These are phyloP conservation scores for Apus apus DNA, from an alignment of 2,113 vertebrate genomes.

Conservation along the genomic window DNA sequence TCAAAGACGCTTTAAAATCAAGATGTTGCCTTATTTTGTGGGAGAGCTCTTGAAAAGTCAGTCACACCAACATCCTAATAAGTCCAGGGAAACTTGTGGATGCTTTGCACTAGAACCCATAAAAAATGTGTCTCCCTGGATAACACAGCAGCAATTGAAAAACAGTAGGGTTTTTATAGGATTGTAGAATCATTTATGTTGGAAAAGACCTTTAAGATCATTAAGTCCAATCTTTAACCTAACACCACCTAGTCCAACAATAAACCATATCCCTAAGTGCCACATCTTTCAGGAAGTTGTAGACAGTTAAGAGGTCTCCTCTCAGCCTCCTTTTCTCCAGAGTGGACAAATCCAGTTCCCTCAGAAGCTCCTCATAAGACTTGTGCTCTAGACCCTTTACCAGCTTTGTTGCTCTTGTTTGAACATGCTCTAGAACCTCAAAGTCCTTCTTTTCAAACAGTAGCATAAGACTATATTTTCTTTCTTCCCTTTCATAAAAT, in stretches of 20 bases:
- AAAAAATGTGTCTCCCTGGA: neutral
- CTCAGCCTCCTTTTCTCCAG: neutral
- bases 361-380: accelerated
- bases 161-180: neutral
- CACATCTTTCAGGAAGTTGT: neutral
- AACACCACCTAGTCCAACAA: too few species aligned
- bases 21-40: neutral
- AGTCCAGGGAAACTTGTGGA: neutral
- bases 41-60: neutral
- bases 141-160: neutral
- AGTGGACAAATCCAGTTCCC: neutral
- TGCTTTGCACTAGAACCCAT: neutral
- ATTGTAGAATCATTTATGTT: neutral
- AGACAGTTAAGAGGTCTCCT: neutral
- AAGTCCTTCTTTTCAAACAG: neutral
- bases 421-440: accelerated
- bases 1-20: neutral
- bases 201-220: neutral
- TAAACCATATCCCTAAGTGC: too few species aligned
- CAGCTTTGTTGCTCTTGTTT: accelerated
- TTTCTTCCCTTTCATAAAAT: neutral
- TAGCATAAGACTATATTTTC: neutral
- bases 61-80: neutral
- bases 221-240: neutral
- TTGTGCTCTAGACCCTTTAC: accelerated